Evolutionary conservation across 2,888 invertebrate genomes (phyloP).

Genomic region (Euclidia mi): DNA sequence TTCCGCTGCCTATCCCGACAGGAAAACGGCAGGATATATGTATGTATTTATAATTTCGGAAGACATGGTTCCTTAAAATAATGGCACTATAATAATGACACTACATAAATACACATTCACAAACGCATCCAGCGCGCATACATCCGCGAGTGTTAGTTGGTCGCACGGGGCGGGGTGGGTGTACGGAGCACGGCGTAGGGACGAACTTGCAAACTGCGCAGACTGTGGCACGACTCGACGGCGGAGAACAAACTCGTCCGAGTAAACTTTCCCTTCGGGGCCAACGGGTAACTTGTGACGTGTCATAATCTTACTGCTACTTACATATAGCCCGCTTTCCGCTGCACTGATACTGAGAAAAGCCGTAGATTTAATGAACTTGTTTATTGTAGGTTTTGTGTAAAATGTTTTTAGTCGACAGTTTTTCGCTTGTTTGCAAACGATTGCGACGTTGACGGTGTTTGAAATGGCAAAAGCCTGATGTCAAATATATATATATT

Average conservation of each 20-base stretch:
- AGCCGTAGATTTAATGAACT: constrained; percentile 33
- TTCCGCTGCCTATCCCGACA: too few relatives aligned
- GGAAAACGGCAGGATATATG: too few relatives aligned
- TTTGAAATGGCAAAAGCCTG: too few relatives aligned
- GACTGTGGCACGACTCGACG: constrained; percentile 58
- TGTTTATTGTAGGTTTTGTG: background rate
- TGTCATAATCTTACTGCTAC: constrained; percentile 73
- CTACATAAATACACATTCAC: background rate
- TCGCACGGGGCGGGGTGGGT: constrained; percentile 33
- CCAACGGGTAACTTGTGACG: constrained; percentile 75
- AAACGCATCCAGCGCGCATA: constrained; percentile 58
- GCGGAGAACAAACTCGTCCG: constrained; percentile 64
- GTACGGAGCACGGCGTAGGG: constrained; percentile 44
- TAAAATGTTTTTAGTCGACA: too few relatives aligned
- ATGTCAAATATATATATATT: too few relatives aligned
- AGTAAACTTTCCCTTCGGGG: constrained; percentile 76
- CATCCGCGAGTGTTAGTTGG: constrained; percentile 63
- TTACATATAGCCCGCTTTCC: constrained; percentile 52
- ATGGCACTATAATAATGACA: constrained; percentile 2
- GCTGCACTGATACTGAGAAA: constrained; percentile 33
- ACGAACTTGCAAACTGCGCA: constrained; percentile 74
- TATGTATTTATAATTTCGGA: too few relatives aligned
- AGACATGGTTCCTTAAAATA: too few relatives aligned
- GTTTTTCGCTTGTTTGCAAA: background rate
- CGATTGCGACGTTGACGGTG: too few relatives aligned